Percentiles rank a stretch among this genome's conserved stretches.
Evolutionary conservation across 2,888 invertebrate genomes (phyloP).

Genomic region (Palloptera scutellata): DNA sequence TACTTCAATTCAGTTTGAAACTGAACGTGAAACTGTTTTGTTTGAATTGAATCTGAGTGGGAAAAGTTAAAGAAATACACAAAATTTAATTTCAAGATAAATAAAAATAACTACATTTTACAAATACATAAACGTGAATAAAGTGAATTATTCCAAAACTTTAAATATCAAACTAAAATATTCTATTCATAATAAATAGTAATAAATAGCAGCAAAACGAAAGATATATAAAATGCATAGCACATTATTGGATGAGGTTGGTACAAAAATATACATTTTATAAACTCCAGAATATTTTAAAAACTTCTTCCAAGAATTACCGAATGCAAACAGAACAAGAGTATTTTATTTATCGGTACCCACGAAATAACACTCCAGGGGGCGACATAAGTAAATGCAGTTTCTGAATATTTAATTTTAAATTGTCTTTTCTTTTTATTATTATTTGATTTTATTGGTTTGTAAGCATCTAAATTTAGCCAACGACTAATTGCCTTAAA

Average conservation of each 20-base stretch:
- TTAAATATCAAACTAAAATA: not conserved
- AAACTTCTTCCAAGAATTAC: too few relatives aligned
- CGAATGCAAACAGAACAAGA: too few relatives aligned
- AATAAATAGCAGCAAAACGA: too few relatives aligned
- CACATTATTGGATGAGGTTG: constrained; percentile 58
- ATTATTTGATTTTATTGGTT: not conserved
- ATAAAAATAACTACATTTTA: constrained; percentile 6
- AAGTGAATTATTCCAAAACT: not conserved
- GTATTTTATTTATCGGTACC: too few relatives aligned
- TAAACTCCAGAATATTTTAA: not conserved
- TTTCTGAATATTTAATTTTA: too few relatives aligned
- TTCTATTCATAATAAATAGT: not conserved
- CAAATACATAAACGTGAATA: not conserved
- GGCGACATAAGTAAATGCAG: constrained; percentile 8
- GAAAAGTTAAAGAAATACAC: constrained; percentile 21
- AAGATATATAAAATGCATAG: constrained; percentile 51
- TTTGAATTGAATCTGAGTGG: constrained; percentile 9
- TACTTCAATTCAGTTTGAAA: constrained; percentile 50
- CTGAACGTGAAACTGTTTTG: constrained; percentile 46
- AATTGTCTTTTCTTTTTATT: too few relatives aligned
- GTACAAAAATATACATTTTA: constrained; percentile 33
- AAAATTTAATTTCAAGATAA: constrained; percentile 34
- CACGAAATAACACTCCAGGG: constrained; percentile 5
- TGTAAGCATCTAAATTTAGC: constrained; percentile 28
- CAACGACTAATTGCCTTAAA: constrained; percentile 20